Percentiles rank a stretch among this genome's conserved stretches.
phyloP scores from a whole-genome alignment of 1,140 invertebrate species.

The Hetaerina americana region DNA sequence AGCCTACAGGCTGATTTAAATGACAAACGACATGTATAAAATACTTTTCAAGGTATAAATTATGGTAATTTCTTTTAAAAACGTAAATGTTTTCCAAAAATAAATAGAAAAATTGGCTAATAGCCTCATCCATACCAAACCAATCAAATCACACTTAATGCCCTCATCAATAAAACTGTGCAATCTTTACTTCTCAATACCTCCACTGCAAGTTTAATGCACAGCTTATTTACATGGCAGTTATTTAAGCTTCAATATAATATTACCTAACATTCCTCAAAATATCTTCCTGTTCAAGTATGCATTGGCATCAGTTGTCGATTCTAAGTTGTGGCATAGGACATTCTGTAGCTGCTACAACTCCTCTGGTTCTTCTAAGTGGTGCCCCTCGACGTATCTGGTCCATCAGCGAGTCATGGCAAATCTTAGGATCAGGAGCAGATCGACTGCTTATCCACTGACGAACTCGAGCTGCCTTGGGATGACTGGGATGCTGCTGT shows the following conservation, averaged over 20 bases:
- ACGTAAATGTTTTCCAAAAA: neutral
- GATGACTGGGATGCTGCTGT: constrained; percentile 32
- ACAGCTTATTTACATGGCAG: neutral
- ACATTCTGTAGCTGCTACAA: neutral
- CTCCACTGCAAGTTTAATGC: no score
- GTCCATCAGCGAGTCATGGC: constrained; percentile 67
- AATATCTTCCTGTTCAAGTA: neutral
- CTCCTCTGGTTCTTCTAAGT: constrained; percentile 42
- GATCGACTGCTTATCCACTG: constrained; percentile 44
- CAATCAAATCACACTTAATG: no score
- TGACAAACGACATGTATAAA: no score
- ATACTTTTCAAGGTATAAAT: no score
- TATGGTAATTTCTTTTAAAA: no score
- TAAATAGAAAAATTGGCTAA: neutral
- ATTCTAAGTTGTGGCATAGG: neutral
- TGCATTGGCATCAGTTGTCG: neutral
- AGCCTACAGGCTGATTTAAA: no score
- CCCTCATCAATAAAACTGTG: no score
- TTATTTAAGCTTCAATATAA: neutral
- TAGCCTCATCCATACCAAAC: neutral
- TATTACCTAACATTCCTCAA: neutral
- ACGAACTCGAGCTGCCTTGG: constrained; percentile 44
- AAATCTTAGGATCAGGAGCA: constrained; percentile 36
- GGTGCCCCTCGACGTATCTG: constrained; percentile 76
- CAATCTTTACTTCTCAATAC: no score